Percentiles rank a stretch among this genome's conserved stretches.
phyloP scores from a whole-genome alignment of 92 coral and sea anemone species.

The Epizoanthus stellaris region DNA sequence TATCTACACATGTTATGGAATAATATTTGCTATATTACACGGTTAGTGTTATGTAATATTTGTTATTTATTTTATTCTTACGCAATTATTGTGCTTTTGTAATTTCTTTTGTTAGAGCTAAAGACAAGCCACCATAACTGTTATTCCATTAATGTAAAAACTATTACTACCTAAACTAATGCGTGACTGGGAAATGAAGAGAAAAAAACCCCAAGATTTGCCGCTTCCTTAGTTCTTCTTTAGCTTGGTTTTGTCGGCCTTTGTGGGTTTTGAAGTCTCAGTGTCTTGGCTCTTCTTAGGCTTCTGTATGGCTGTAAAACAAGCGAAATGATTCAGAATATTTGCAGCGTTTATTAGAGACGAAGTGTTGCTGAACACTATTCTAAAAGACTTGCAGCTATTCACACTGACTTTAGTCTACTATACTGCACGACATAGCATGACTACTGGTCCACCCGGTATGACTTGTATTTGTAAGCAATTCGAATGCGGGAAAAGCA shows the following conservation, averaged over 20 bases:
- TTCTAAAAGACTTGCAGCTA: no score
- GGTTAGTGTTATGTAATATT: background rate
- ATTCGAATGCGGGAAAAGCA: no score
- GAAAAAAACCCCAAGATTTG: background rate
- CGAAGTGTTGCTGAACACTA: no score
- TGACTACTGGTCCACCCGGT: no score
- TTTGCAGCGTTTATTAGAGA: no score
- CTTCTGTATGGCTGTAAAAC: conserved; percentile 6
- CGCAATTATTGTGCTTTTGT: background rate
- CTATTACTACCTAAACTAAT: background rate
- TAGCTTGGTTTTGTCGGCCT: background rate
- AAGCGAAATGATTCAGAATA: no score
- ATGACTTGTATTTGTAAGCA: no score
- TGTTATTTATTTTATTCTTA: background rate
- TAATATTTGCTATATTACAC: no score
- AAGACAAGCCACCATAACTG: background rate
- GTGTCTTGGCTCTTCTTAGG: conserved; percentile 1
- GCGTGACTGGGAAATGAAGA: background rate
- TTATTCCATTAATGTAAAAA: background rate
- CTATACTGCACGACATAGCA: no score
- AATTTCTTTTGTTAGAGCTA: background rate
- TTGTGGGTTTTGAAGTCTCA: conserved; percentile 4
- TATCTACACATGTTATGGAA: conserved; percentile 21
- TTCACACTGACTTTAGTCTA: no score
- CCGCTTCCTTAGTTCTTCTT: background rate